These are phyloP conservation scores for Oriolus oriolus DNA, from an alignment of 2,113 vertebrate species.

Conservation along the genomic window DNA sequence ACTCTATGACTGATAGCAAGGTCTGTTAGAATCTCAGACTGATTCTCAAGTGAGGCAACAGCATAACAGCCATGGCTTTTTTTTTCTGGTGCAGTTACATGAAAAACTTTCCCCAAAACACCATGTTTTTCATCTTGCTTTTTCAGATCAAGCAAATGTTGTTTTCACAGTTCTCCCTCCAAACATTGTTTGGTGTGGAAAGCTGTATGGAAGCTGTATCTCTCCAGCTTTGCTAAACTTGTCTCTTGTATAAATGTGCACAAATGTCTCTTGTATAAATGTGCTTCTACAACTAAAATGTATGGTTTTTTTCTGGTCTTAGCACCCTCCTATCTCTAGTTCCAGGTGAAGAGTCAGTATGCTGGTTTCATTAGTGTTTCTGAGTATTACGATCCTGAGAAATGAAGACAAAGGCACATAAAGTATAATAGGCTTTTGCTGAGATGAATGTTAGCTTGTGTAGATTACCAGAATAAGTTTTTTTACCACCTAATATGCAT, in stretches of 20 bases:
- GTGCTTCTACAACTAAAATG: neutral
- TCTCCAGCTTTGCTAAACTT: neutral
- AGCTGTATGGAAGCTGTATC: neutral
- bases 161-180: neutral
- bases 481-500: slow-evolving; percentile 20
- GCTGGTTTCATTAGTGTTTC: neutral
- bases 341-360: neutral
- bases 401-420: neutral
- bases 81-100: neutral
- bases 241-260: neutral
- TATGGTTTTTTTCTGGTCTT: neutral
- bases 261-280: neutral
- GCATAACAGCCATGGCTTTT: neutral
- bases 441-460: neutral
- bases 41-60: neutral
- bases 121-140: neutral
- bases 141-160: neutral
- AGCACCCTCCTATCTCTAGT: neutral
- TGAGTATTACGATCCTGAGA: neutral
- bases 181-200: neutral
- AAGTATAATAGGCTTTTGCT: neutral
- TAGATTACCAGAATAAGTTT: neutral
- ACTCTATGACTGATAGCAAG: neutral
- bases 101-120: neutral
- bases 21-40: neutral